A percentile compares a stretch with the other conserved stretches of the same genome.
Conservation (phyloP, 2,113 vertebrate genomes). For the Castor canadensis region DNA sequence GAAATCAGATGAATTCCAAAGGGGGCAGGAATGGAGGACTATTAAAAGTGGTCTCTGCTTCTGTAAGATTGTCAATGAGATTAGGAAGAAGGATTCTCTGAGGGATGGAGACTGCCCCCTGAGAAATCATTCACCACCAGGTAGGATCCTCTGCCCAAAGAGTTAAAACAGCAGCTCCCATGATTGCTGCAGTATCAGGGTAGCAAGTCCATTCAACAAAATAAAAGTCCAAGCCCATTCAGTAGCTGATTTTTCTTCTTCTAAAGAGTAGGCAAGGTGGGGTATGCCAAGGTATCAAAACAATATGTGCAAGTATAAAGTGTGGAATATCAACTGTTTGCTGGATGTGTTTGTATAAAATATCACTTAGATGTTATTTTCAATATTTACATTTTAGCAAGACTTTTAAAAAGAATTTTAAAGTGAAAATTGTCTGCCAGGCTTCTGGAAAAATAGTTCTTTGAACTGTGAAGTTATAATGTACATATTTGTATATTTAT, state of each 20-base stretch:
- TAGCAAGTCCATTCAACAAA: neutral
- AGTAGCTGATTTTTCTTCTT: neutral
- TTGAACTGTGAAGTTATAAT: conserved; percentile 82
- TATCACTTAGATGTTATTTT: conserved; percentile 77
- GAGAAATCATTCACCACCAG: neutral
- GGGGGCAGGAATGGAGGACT: too few relatives aligned
- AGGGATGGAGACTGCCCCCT: neutral
- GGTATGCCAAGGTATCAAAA: conserved; percentile 68
- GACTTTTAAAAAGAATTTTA: conserved; percentile 65
- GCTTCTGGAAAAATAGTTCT: conserved; percentile 72
- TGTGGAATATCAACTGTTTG: conserved; percentile 71
- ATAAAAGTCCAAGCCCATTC: neutral
- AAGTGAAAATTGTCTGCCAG: conserved; percentile 73
- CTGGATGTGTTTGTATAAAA: conserved; percentile 75
- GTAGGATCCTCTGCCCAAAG: neutral
- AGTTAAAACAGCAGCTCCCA: neutral
- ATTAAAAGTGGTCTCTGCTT: neutral
- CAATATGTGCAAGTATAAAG: conserved; percentile 57
- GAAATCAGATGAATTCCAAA: neutral
- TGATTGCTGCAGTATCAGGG: neutral
- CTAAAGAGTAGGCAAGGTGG: conserved; percentile 40
- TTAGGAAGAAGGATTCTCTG: neutral
- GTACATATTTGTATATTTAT: conserved; percentile 86
- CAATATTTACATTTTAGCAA: conserved; percentile 79
- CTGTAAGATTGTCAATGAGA: neutral